A percentile compares a stretch with the other conserved stretches of the same genome.
Conservation (phyloP, 1,140 invertebrate genomes). For the Diachasmimorpha longicaudata region DNA sequence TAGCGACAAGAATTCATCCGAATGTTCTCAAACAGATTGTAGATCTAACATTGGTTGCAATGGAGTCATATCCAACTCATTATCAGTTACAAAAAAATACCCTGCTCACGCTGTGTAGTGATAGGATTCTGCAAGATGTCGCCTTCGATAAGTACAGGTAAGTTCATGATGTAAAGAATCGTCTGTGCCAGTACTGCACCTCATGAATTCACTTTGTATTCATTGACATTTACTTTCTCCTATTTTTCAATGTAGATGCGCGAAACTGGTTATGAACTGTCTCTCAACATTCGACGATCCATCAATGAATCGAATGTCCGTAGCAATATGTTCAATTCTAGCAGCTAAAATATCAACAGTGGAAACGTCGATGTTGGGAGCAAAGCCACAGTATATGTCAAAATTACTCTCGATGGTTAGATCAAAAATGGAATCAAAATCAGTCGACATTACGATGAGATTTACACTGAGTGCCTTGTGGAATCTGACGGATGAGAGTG, state of each 20-base stretch:
- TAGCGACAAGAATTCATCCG: slow-evolving; percentile 74
- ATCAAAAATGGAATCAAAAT: slow-evolving; percentile 67
- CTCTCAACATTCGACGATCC: slow-evolving; percentile 76
- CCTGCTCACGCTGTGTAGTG: slow-evolving; percentile 78
- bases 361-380: slow-evolving; percentile 76
- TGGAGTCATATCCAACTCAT: slow-evolving; percentile 76
- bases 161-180: slow-evolving; percentile 14
- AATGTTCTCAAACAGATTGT: slow-evolving; percentile 72
- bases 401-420: slow-evolving; percentile 76
- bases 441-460: slow-evolving; percentile 79
- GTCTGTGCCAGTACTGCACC: neutral
- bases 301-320: slow-evolving; percentile 81
- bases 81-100: slow-evolving; percentile 81
- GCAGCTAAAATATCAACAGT: slow-evolving; percentile 77
- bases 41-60: slow-evolving; percentile 72
- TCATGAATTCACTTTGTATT: neutral
- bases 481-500: slow-evolving; percentile 83
- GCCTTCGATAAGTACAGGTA: slow-evolving; percentile 74
- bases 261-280: slow-evolving; percentile 78
- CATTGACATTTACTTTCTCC: neutral
- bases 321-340: slow-evolving; percentile 81
- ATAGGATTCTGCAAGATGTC: slow-evolving; percentile 79
- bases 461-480: slow-evolving; percentile 83
- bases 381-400: slow-evolving; percentile 74
- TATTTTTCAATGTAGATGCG: slow-evolving; percentile 63